Base-by-base conservation (phyloP, 2,888 invertebrate genomes). In the Netelia fuscicornis region DNA sequence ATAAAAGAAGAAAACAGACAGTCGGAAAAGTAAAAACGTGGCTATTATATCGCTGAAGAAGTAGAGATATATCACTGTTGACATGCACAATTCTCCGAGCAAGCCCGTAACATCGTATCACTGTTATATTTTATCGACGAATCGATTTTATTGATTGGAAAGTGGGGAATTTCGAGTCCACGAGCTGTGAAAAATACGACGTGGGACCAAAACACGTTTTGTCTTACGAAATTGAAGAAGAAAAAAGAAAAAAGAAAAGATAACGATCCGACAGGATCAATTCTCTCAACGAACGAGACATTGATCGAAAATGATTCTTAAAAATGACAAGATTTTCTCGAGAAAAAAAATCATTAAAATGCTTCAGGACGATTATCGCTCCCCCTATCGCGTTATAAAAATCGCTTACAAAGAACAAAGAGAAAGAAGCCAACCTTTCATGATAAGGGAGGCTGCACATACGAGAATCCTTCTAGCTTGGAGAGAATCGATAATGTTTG, bases 161-260 rank as follows among this genome's bases (percentile, higher is more conserved):
- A 25, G 37, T 37, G 20, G 23, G 70, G 52, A 10, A 10, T 10
- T 79, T 64, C 37, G 56, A 56, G 71, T 11, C 17, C 13, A 48
- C 44, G 78, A 80, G 72, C 72, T 72, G 65, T 72, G 23, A 60
- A 60, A 60, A 60, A 81, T 44, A 67, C 81, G 81, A 74, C 30
- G 44, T 81, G 81, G 81, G 81, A 81, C 81, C 81, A 81, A 64
- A 64, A 81, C 74, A 25, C 58, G 80, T 80, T 74, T 74, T 74
- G 67, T 74, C 74, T 65, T 67, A 81, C 23, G 67, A 74, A 44
- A 81, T 25, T 25, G 37, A 68, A 23, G 25, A 52, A 65, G 13
- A 48, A 37, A 37, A 37, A 37, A 37, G 0, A 37, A 37, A 37
- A 37, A 37, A 37, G 37, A 37, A 37, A 37, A 8, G 37, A 37